Base-by-base conservation (phyloP, 2,888 invertebrate species). In the Agrotis ipsilon region DNA sequence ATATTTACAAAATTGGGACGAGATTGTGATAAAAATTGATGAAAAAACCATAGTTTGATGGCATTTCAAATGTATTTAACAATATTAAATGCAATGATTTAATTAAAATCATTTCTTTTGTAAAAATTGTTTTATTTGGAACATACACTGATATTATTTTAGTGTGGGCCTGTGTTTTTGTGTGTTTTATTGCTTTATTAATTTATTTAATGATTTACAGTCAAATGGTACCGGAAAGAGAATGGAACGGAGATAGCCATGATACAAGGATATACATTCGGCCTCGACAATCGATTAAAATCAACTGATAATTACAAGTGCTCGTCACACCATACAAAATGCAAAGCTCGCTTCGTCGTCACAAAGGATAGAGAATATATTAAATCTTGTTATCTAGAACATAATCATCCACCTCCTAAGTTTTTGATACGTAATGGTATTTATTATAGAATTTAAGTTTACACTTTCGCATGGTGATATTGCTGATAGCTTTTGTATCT, bases 241-340 rank as follows among this genome's bases (percentile, higher is more conserved):
- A 62, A 64, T 14, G 90, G 90, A 0, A 90, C 86, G 32, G 70
- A 74, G 45, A 48, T 90, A 46, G 87, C 88, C 0, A 58, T 93
- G 1, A 57, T 89, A 0, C 64, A 88, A 3, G 88, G 89, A 0
- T 92, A 79, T 70, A 87, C 89, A 0, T 93, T 87, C 76, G 89
- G 89, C 70, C 72, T 67, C 6, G 62, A 70, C 13, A 39, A 51
- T 0, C 60, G 66, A 6, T 49, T 9, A 5, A 70, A 51, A 7
- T 9, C 27, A 1, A 72, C 64, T 0, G 72, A 69, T 2, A 18
- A 21, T 2, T 80, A 70, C 24, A n/a, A 18, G 4, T 80, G 82
- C 18, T 59, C 69, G 0, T 0, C 39, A 39, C 39, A 13, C 1
- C 51, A 59, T 16, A 75, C 24, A 4, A 62, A 16, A 4, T 78